Percentiles rank a stretch among this genome's conserved stretches.
Evolutionary conservation across 2,113 vertebrate genomes (phyloP).

Genomic region (Lucifuga dentata): DNA sequence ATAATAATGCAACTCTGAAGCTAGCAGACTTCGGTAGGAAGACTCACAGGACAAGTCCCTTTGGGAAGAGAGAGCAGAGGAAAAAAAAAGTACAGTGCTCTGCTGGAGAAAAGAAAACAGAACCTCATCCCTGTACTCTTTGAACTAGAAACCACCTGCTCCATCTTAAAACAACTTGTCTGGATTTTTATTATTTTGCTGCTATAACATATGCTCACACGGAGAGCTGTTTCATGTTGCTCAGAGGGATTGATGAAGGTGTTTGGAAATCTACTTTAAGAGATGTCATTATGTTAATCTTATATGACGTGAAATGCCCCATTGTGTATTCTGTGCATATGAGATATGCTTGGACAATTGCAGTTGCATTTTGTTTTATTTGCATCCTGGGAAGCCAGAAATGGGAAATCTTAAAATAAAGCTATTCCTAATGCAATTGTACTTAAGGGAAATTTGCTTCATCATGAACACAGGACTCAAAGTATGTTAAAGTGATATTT

Average conservation of each 20-base stretch:
- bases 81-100: conserved; percentile 21
- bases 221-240: conserved; percentile 24
- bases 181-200: conserved; percentile 65
- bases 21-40: conserved; percentile 49
- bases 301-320: conserved; percentile 16
- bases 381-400: neutral
- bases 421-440: neutral
- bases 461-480: no score
- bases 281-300: conserved; percentile 13
- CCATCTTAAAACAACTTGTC: conserved; percentile 67
- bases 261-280: conserved; percentile 10
- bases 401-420: neutral
- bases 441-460: neutral
- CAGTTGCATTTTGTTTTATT: conserved; percentile 10
- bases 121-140: conserved; percentile 70
- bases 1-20: conserved; percentile 79
- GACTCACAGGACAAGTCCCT: conserved; percentile 43
- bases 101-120: conserved; percentile 69
- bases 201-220: conserved; percentile 58
- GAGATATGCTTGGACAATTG: neutral
- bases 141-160: conserved; percentile 80
- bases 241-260: conserved; percentile 26
- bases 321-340: neutral
- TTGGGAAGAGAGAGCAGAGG: conserved; percentile 27
- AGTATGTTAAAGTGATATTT: neutral